Evolutionary conservation across 2,797 vertebrate genomes (phyloP).

Genomic region (Philypnodon macrostomus): DNA sequence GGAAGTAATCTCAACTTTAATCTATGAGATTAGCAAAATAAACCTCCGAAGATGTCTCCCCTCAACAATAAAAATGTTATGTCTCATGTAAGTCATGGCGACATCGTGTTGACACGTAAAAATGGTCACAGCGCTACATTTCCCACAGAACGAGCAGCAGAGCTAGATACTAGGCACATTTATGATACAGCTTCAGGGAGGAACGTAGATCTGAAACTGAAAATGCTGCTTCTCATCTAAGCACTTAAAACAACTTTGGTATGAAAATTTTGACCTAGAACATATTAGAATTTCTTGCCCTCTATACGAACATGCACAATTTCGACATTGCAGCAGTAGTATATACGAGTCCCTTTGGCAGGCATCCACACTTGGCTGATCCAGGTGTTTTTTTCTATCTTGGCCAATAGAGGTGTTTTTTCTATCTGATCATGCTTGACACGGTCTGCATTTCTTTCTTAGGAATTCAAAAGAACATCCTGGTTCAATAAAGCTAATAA

Average conservation of each 20-base stretch:
- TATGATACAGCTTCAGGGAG: slow-evolving; percentile 39
- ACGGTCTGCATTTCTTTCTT: too few relatives aligned
- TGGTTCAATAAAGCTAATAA: too few relatives aligned
- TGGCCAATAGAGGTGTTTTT: too few relatives aligned
- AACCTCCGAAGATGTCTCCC: slow-evolving; percentile 16
- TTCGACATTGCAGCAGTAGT: too few relatives aligned
- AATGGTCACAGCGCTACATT: slow-evolving; percentile 16
- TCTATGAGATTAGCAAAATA: slow-evolving; percentile 24
- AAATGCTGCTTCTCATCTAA: slow-evolving; percentile 43
- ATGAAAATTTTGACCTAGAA: slow-evolving; percentile 15
- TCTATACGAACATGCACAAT: too few relatives aligned
- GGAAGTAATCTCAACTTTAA: slow-evolving; percentile 18
- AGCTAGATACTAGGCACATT: slow-evolving; percentile 12
- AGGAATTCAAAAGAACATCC: too few relatives aligned
- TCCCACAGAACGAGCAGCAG: slow-evolving; percentile 3
- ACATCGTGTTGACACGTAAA: slow-evolving; percentile 38
- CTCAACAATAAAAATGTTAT: slow-evolving; percentile 30
- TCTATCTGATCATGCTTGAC: too few relatives aligned
- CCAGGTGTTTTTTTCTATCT: too few relatives aligned
- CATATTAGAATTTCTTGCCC: too few relatives aligned
- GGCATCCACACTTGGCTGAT: too few relatives aligned
- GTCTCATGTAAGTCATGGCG: slow-evolving; percentile 19
- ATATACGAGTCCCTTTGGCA: too few relatives aligned
- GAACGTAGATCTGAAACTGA: slow-evolving; percentile 53
- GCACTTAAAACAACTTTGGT: slow-evolving; percentile 35